Conservation (phyloP, 2,888 invertebrate species). For the Drosophila setosimentum region DNA sequence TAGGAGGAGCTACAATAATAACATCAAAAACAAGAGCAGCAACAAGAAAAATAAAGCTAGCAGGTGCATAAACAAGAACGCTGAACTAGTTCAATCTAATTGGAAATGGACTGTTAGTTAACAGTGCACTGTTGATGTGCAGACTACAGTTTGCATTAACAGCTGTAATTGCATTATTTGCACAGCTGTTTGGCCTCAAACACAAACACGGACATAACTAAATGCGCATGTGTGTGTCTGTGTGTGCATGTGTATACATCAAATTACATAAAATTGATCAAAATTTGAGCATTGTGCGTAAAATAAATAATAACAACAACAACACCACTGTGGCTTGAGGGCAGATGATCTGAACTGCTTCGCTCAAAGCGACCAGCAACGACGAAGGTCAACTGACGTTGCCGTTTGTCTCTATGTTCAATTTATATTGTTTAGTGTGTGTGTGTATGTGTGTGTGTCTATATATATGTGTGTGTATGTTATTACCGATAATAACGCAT, state of each 20-base stretch:
- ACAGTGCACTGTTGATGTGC: constrained; percentile 38
- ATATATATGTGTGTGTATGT: constrained; percentile 2
- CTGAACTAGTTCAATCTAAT: constrained; percentile 50
- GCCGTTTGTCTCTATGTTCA: constrained; percentile 29
- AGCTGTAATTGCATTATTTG: constrained; percentile 61
- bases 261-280: constrained; percentile 59
- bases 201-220: constrained; percentile 3
- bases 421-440: constrained; percentile 26
- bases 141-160: constrained; percentile 47
- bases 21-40: constrained; percentile 1
- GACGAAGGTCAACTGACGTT: constrained; percentile 59
- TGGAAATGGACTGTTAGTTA: constrained; percentile 48
- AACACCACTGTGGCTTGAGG: constrained; percentile 1
- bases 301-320: constrained; percentile 12
- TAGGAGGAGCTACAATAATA: constrained; percentile 13
- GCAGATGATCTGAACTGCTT: constrained; percentile 26
- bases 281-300: constrained; percentile 19
- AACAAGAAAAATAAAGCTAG: constrained; percentile 29
- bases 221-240: neutral
- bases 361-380: constrained; percentile 31
- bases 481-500: constrained; percentile 12
- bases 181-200: constrained; percentile 50
- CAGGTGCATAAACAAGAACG: constrained; percentile 53
- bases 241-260: constrained; percentile 22
- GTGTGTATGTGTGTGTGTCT: neutral